phyloP scores from a whole-genome alignment of 2,797 vertebrate genomes.

The Heteromormyrus szaboi region DNA sequence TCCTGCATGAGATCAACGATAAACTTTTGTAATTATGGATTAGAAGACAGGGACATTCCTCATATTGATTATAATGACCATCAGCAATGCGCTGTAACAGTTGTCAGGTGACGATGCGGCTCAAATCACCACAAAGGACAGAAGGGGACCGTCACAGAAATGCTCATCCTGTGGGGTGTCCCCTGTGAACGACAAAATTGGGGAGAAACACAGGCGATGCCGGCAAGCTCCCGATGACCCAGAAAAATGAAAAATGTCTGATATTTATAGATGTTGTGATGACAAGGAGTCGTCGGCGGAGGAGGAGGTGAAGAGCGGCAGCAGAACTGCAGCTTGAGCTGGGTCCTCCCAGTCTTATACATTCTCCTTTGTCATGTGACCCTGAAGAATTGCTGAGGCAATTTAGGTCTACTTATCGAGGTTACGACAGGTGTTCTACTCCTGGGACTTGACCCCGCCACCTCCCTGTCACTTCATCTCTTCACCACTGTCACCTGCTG shows the following conservation, averaged over 20 bases:
- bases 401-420: background rate
- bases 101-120: background rate
- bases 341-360: background rate
- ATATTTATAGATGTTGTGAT: constrained; percentile 67
- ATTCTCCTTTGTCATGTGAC: background rate
- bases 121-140: background rate
- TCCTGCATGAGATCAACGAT: background rate
- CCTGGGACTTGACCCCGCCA: background rate
- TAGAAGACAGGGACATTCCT: background rate
- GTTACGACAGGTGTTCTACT: background rate
- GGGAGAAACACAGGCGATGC: constrained; percentile 39
- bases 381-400: background rate
- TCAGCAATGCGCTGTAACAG: background rate
- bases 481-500: background rate
- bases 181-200: constrained; percentile 38
- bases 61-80: background rate
- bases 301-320: background rate
- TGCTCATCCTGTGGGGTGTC: background rate
- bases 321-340: background rate
- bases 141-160: background rate
- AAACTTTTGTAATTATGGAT: background rate
- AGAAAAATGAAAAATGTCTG: constrained; percentile 53
- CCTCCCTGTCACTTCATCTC: background rate
- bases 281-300: constrained; percentile 41
- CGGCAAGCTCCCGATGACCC: constrained; percentile 55